These are phyloP conservation scores for Phylloscopus whistleri DNA, from an alignment of 2,113 vertebrate genomes.

Conservation along the genomic window DNA sequence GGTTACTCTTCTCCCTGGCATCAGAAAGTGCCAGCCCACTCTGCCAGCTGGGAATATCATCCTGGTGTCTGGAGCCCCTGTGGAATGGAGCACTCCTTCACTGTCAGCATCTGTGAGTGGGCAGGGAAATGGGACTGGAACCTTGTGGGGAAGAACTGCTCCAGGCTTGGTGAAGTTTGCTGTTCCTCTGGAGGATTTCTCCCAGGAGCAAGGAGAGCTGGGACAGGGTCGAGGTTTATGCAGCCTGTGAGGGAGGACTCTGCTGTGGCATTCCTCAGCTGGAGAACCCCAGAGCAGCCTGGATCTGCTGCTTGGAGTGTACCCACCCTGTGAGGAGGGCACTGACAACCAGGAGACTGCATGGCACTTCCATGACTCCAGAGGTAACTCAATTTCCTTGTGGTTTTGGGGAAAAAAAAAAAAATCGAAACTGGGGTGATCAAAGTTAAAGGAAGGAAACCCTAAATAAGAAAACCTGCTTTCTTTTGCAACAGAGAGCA, in stretches of 20 bases:
- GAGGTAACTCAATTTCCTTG: not conserved
- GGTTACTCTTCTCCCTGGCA: not conserved
- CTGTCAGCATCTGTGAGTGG: not conserved
- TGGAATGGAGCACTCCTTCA: not conserved
- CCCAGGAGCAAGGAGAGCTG: not conserved
- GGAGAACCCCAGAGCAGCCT: not conserved
- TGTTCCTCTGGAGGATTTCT: not conserved
- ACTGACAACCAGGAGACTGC: accelerated
- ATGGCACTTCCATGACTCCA: not conserved
- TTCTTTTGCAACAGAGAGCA: not conserved
- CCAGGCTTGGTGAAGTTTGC: not conserved
- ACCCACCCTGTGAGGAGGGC: not conserved
- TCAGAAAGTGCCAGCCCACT: not conserved
- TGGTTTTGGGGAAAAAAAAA: not conserved
- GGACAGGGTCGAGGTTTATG: accelerated
- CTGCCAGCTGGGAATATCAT: not conserved
- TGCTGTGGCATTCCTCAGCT: not conserved
- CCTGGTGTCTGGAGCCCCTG: not conserved
- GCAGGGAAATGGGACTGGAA: not conserved
- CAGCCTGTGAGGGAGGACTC: not conserved
- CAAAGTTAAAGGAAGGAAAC: not conserved
- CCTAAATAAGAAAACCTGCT: not conserved
- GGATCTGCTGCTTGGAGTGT: not conserved
- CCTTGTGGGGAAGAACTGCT: not conserved
- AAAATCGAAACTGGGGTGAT: not conserved